A percentile compares a stretch with the other conserved stretches of the same genome.
phyloP scores from a whole-genome alignment of 2,113 vertebrate species.

The Cryptomyrus ogoouensis region DNA sequence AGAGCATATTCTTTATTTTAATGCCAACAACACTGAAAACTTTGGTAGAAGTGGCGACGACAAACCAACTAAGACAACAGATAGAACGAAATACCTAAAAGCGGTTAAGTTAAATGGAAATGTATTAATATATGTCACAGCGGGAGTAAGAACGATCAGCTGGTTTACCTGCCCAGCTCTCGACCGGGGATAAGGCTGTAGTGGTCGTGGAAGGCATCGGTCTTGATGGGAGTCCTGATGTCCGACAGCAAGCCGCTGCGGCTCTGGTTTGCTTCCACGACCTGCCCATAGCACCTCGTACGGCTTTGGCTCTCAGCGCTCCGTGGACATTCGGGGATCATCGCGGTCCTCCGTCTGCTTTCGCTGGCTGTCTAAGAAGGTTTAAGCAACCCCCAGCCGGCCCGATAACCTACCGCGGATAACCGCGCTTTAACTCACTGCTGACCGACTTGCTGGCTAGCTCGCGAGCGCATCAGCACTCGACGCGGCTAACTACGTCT shows the following conservation, averaged over 20 bases:
- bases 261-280: slow-evolving; percentile 38
- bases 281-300: slow-evolving; percentile 24
- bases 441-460: neutral
- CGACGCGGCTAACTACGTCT: neutral
- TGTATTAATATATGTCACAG: neutral
- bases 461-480: neutral
- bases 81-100: neutral
- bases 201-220: slow-evolving; percentile 52
- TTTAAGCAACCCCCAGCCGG: neutral
- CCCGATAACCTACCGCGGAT: neutral
- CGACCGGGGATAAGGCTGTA: slow-evolving; percentile 58
- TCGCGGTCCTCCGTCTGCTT: slow-evolving; percentile 29
- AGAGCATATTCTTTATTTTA: neutral
- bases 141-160: neutral
- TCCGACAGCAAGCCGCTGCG: slow-evolving; percentile 50
- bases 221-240: slow-evolving; percentile 48
- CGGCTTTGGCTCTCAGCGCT: slow-evolving; percentile 38
- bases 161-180: slow-evolving; percentile 55
- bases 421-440: neutral
- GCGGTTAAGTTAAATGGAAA: neutral
- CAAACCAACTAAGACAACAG: neutral
- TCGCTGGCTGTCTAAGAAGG: too few species aligned
- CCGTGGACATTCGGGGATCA: slow-evolving; percentile 53
- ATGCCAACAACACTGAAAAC: neutral
- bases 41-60: neutral